Evolutionary conservation across 2,797 vertebrate species (phyloP).

Genomic region (Nyctalus aviator): DNA sequence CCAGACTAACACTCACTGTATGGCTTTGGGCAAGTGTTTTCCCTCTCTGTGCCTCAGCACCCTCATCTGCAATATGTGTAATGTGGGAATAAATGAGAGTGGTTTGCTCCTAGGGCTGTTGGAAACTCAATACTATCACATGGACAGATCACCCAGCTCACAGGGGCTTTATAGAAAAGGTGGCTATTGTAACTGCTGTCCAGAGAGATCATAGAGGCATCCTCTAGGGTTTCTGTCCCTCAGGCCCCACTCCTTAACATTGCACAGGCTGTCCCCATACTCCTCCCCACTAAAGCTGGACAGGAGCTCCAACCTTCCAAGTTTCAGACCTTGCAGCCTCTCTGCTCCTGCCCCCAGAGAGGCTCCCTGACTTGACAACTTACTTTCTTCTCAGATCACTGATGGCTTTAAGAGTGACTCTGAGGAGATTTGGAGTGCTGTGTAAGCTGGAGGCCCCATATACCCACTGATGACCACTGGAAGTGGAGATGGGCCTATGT

Average conservation of each 20-base stretch:
- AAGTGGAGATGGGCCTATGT: neutral
- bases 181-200: neutral
- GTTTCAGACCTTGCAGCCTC: neutral
- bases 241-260: neutral
- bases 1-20: neutral
- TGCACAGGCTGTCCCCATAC: neutral
- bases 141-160: neutral
- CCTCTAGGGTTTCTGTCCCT: neutral
- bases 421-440: neutral
- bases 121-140: neutral
- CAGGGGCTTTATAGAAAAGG: neutral
- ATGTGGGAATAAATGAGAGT: neutral
- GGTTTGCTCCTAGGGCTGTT: neutral
- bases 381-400: neutral
- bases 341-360: neutral
- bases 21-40: neutral
- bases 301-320: neutral
- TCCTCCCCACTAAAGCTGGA: neutral
- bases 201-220: neutral
- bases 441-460: neutral
- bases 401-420: neutral
- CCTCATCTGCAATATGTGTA: neutral
- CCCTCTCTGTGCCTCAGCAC: neutral
- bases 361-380: neutral
- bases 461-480: neutral